Conservation (phyloP, 2,888 invertebrate species). For the Axea sp. region DNA sequence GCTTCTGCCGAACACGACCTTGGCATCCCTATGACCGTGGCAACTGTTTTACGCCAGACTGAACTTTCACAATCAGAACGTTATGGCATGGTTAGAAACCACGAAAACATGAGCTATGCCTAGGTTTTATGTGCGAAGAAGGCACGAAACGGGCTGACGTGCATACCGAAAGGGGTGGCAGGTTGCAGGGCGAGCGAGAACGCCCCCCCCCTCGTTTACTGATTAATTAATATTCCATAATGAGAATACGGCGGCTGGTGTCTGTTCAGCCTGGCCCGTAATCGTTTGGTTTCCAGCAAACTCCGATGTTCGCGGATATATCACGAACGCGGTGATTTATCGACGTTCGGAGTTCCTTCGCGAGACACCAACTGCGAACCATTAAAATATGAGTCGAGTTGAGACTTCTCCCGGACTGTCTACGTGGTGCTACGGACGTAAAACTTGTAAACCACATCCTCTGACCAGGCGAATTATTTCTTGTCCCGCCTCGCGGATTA, state of each 20-base stretch:
- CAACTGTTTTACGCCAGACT: slow-evolving; percentile 17
- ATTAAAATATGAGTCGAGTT: slow-evolving; percentile 59
- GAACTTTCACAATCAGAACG: slow-evolving; percentile 50
- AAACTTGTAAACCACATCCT: slow-evolving; percentile 67
- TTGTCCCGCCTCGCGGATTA: slow-evolving; percentile 46
- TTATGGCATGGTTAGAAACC: slow-evolving; percentile 58
- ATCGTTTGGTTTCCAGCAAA: slow-evolving; percentile 10
- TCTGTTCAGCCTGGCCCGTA: slow-evolving; percentile 46
- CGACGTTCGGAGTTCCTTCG: slow-evolving; percentile 40
- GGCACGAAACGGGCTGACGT: slow-evolving; percentile 33
- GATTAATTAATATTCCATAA: slow-evolving; percentile 77
- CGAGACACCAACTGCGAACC: slow-evolving; percentile 57
- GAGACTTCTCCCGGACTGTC: slow-evolving; percentile 30
- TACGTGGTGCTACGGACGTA: slow-evolving; percentile 42
- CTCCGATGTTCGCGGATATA: slow-evolving; percentile 56
- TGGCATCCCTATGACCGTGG: too few relatives aligned
- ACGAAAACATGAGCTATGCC: slow-evolving; percentile 25
- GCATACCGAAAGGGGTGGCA: slow-evolving; percentile 42
- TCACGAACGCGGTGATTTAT: slow-evolving; percentile 62
- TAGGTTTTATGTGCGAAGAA: slow-evolving; percentile 28
- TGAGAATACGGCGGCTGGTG: slow-evolving; percentile 71
- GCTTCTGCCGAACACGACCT: too few relatives aligned
- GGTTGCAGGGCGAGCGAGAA: slow-evolving; percentile 52
- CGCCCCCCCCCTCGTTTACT: too few relatives aligned
- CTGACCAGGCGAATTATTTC: slow-evolving; percentile 46